phyloP scores from a whole-genome alignment of 1,140 invertebrate genomes.

The Pararge aegeria region DNA sequence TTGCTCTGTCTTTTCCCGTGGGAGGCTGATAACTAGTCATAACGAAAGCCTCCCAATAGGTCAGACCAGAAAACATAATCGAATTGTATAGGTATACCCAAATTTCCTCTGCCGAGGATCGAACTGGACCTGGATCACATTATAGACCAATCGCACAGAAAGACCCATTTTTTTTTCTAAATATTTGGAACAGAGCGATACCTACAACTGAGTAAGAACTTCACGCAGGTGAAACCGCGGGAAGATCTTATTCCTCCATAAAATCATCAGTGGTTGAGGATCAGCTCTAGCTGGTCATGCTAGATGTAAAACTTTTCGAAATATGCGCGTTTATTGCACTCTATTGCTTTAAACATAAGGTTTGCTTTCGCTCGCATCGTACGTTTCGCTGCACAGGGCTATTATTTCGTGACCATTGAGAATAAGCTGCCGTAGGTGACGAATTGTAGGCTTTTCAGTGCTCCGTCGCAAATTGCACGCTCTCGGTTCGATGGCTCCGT shows the following conservation, averaged over 20 bases:
- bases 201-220: no score
- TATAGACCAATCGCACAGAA: no score
- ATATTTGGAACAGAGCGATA: no score
- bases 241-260: not conserved
- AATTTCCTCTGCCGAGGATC: no score
- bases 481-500: constrained; percentile 10
- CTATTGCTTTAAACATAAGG: constrained; percentile 25
- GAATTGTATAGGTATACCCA: no score
- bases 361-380: constrained; percentile 28
- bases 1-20: no score
- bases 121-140: no score
- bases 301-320: constrained; percentile 28
- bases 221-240: constrained; percentile 1
- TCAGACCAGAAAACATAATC: no score
- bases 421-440: constrained; percentile 66
- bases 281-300: constrained; percentile 40
- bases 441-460: constrained; percentile 64
- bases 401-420: constrained; percentile 66
- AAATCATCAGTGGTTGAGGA: constrained; percentile 20
- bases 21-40: no score
- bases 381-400: constrained; percentile 25
- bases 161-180: no score
- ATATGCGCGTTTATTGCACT: constrained; percentile 17
- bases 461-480: constrained; percentile 47
- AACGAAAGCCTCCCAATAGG: no score